phyloP scores from a whole-genome alignment of 2,113 vertebrate species.

The Pogona vitticeps region DNA sequence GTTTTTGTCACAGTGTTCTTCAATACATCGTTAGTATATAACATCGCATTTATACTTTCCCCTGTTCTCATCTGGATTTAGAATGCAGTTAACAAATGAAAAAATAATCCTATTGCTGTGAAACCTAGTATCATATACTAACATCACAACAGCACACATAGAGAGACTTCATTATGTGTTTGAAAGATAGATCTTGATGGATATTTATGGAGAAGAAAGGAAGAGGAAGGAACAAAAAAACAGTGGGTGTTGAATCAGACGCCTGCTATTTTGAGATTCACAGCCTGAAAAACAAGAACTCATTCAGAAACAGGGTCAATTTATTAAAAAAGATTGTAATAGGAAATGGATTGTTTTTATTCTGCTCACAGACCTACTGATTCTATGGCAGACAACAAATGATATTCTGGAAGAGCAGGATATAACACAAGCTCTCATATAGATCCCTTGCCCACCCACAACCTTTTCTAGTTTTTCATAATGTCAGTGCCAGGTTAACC shows the following conservation, averaged over 20 bases:
- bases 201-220: slow-evolving; percentile 14
- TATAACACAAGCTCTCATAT: neutral
- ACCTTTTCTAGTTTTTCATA: neutral
- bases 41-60: slow-evolving; percentile 12
- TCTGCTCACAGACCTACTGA: neutral
- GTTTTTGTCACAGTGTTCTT: slow-evolving; percentile 1
- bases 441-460: neutral
- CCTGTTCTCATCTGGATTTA: neutral
- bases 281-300: slow-evolving; percentile 14
- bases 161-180: neutral
- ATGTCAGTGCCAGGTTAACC: neutral
- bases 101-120: neutral
- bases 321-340: slow-evolving; percentile 5
- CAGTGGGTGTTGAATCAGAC: slow-evolving; percentile 38
- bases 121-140: neutral
- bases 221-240: slow-evolving; percentile 19
- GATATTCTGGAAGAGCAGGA: neutral
- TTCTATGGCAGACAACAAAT: neutral
- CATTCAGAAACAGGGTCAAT: slow-evolving; percentile 35
- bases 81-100: neutral
- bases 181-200: slow-evolving; percentile 19
- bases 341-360: slow-evolving; percentile 3
- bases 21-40: neutral
- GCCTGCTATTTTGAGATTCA: slow-evolving; percentile 16
- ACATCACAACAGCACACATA: neutral